These are phyloP conservation scores for Artemia sinica DNA, from an alignment of 2,888 invertebrate species.

Conservation along the genomic window DNA sequence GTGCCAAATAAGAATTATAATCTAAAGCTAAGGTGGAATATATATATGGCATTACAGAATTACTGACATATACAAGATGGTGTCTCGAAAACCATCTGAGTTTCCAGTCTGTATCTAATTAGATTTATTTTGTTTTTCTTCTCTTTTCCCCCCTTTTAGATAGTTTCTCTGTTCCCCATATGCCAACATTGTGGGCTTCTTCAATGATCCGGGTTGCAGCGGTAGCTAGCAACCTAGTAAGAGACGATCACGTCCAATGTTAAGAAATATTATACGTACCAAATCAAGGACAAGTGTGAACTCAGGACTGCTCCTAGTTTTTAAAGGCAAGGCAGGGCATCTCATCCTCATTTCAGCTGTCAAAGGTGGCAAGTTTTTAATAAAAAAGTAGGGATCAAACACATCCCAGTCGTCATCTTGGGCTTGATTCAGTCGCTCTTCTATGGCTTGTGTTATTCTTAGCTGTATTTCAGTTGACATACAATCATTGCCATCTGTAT, in stretches of 20 bases:
- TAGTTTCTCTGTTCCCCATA: too few relatives aligned
- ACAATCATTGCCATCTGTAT: not conserved
- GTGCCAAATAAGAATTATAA: too few relatives aligned
- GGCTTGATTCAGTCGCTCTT: not conserved
- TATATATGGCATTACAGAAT: too few relatives aligned
- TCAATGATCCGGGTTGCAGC: too few relatives aligned
- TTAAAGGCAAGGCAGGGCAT: constrained; percentile 69
- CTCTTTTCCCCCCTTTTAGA: too few relatives aligned
- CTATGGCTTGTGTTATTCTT: not conserved
- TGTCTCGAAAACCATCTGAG: too few relatives aligned
- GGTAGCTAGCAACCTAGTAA: too few relatives aligned
- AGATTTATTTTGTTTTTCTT: not conserved
- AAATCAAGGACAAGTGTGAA: constrained; percentile 58
- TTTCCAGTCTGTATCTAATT: too few relatives aligned
- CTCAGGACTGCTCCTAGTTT: constrained; percentile 78
- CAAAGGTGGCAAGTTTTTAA: constrained; percentile 69
- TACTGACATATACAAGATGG: too few relatives aligned
- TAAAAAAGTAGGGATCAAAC: constrained; percentile 76
- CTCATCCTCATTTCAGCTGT: constrained; percentile 54
- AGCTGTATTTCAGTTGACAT: not conserved
- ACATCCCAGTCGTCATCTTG: constrained; percentile 49
- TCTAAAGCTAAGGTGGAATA: too few relatives aligned
- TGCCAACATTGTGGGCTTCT: not conserved
- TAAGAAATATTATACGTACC: too few relatives aligned
- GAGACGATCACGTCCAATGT: too few relatives aligned